A percentile compares a stretch with the other conserved stretches of the same genome.
These are phyloP conservation scores for Varanus komodoensis DNA, from an alignment of 2,113 vertebrate genomes.

Conservation along the genomic window DNA sequence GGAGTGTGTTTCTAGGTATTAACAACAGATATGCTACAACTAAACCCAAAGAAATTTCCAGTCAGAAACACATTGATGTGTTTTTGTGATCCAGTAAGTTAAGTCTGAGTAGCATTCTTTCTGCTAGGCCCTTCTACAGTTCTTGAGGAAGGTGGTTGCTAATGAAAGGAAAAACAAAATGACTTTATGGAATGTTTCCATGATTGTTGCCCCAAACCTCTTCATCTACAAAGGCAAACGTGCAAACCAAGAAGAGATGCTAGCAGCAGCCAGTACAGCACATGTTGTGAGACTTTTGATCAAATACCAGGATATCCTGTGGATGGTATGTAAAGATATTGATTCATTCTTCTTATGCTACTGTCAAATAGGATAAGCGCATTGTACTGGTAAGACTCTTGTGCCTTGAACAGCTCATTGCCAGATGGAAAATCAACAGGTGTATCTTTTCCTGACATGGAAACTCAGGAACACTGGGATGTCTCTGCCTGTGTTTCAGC, in stretches of 20 bases:
- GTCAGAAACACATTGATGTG: not conserved
- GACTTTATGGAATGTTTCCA: constrained; percentile 96
- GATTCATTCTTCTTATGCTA: not conserved
- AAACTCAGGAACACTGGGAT: not conserved
- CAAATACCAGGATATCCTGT: constrained; percentile 91
- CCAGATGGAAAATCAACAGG: not conserved
- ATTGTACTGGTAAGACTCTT: not conserved
- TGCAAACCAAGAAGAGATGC: constrained; percentile 86
- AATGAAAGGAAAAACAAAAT: constrained; percentile 95
- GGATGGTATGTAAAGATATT: constrained; percentile 84
- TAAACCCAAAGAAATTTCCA: not conserved
- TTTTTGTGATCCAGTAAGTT: not conserved
- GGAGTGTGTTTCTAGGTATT: not conserved
- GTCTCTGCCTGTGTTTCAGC: not conserved
- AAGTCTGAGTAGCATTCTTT: constrained; percentile 27
- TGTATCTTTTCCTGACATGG: not conserved
- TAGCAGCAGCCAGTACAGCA: constrained; percentile 86
- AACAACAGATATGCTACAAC: not conserved
- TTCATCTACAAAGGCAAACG: constrained; percentile 87
- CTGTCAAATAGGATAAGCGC: not conserved
- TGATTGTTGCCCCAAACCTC: constrained; percentile 95
- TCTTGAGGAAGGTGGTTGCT: constrained; percentile 90
- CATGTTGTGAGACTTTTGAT: constrained; percentile 90
- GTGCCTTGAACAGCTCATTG: not conserved
- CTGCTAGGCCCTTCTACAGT: constrained; percentile 88